phyloP scores from a whole-genome alignment of 2,888 invertebrate genomes.

The Tethea ocularis region DNA sequence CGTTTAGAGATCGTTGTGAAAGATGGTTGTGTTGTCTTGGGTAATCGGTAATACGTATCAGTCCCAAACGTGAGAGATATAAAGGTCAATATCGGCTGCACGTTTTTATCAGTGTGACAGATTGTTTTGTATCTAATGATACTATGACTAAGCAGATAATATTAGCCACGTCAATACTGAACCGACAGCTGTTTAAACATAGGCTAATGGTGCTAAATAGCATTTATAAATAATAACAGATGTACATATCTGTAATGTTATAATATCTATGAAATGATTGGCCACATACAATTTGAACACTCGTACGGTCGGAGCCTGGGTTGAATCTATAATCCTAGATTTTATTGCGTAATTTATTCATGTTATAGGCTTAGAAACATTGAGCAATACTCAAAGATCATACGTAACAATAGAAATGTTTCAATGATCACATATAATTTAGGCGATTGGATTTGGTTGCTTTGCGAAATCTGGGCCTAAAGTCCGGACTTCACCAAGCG shows the following conservation, averaged over 20 bases:
- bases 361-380: no score
- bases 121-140: not conserved
- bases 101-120: not conserved
- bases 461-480: no score
- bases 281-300: no score
- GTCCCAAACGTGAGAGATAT: conserved; percentile 3
- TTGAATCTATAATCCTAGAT: no score
- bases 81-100: not conserved
- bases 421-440: no score
- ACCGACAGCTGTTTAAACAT: not conserved
- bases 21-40: not conserved
- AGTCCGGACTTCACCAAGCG: no score
- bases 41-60: not conserved
- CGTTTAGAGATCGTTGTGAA: not conserved
- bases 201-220: not conserved
- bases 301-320: no score
- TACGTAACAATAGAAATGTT: no score
- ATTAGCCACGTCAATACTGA: not conserved
- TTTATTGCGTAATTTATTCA: no score
- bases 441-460: no score
- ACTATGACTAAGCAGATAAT: not conserved
- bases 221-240: not conserved
- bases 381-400: no score
- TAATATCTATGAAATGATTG: not conserved
- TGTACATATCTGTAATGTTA: not conserved